These are phyloP conservation scores for Bubo bubo DNA, from an alignment of 2,113 vertebrate species.

Conservation along the genomic window DNA sequence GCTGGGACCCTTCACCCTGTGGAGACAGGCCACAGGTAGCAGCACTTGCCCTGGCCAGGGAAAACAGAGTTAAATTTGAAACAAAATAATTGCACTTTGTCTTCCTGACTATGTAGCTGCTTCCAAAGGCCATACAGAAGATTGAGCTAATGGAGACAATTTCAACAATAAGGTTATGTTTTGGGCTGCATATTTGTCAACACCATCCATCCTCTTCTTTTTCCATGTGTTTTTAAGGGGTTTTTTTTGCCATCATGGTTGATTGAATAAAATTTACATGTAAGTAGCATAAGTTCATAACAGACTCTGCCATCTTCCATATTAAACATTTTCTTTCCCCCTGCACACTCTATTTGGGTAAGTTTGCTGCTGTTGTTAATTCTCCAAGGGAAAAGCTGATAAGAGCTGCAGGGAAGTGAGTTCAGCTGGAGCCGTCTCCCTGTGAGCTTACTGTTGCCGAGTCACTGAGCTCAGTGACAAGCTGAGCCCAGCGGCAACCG, in stretches of 20 bases:
- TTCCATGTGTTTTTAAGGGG: not conserved
- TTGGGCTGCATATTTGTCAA: not conserved
- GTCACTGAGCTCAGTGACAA: not conserved
- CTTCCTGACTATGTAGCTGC: not conserved
- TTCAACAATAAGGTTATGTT: not conserved
- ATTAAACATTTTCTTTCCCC: not conserved
- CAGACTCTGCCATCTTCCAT: not conserved
- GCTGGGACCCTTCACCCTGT: not conserved
- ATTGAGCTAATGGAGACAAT: not conserved
- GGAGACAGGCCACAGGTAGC: not conserved
- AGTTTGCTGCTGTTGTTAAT: not conserved
- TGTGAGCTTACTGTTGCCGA: not conserved
- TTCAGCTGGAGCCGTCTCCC: not conserved
- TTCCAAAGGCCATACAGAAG: not conserved
- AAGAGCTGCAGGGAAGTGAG: not conserved
- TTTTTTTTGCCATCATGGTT: accelerated
- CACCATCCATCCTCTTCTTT: not conserved
- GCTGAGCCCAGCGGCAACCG: not conserved
- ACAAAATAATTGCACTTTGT: not conserved
- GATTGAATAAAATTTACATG: not conserved
- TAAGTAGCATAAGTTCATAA: not conserved
- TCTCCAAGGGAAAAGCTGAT: not conserved
- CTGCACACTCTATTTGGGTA: not conserved
- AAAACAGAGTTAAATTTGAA: not conserved
- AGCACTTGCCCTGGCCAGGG: not conserved